phyloP scores from a whole-genome alignment of 2,113 vertebrate genomes.

The Xenotilapia caudafasciata region DNA sequence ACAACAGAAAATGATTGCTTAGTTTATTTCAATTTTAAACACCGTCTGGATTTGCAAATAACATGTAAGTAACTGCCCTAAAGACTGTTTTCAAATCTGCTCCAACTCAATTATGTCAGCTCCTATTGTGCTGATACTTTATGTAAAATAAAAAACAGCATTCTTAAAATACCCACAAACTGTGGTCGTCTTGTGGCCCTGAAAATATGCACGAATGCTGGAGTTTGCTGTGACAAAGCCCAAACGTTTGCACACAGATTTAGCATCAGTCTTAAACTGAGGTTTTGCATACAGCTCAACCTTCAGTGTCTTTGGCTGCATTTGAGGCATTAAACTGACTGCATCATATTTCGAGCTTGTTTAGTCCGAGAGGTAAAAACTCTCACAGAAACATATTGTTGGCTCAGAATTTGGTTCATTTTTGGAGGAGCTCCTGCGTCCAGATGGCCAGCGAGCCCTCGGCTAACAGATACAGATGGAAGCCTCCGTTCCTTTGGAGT shows the following conservation, averaged over 20 bases:
- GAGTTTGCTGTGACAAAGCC: background rate
- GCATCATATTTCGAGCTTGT: background rate
- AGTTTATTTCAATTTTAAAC: background rate
- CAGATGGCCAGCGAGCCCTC: constrained; percentile 16
- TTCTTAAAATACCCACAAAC: background rate
- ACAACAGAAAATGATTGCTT: background rate
- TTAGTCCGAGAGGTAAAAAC: background rate
- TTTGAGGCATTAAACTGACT: background rate
- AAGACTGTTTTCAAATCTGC: background rate
- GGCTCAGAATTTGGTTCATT: background rate
- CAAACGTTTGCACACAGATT: background rate
- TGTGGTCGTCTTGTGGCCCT: background rate
- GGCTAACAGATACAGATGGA: constrained; percentile 19
- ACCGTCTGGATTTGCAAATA: background rate
- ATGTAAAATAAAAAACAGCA: background rate
- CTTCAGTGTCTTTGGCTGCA: background rate
- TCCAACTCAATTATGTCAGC: background rate
- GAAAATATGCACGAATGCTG: accelerated
- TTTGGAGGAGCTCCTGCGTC: background rate
- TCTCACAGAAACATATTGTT: background rate
- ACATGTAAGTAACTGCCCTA: background rate
- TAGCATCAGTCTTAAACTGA: background rate
- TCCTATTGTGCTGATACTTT: accelerated
- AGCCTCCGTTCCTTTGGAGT: background rate
- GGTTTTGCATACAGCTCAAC: background rate